These are phyloP conservation scores for Agrotis exclamationis DNA, from an alignment of 2,888 invertebrate genomes.

Conservation along the genomic window DNA sequence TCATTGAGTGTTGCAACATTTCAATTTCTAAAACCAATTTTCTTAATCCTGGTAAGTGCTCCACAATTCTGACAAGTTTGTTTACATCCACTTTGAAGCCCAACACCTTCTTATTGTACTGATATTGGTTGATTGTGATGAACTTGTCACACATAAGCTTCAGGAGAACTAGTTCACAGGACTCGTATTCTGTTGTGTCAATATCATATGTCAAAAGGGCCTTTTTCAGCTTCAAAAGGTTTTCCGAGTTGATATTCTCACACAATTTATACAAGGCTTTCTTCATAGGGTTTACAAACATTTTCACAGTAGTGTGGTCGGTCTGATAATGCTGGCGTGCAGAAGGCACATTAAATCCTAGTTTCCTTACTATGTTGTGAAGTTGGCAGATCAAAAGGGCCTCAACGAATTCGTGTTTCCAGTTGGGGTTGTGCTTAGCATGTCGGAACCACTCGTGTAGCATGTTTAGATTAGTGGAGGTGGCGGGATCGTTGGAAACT, in stretches of 20 bases:
- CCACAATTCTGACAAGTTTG: slow-evolving; percentile 78
- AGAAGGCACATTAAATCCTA: slow-evolving; percentile 78
- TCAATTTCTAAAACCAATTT: slow-evolving; percentile 73
- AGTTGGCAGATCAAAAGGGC: slow-evolving; percentile 83
- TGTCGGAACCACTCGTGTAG: slow-evolving; percentile 83
- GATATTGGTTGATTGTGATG: slow-evolving; percentile 71
- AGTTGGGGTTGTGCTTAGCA: slow-evolving; percentile 76
- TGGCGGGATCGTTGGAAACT: slow-evolving; percentile 75
- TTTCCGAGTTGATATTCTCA: slow-evolving; percentile 79
- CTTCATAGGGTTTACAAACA: slow-evolving; percentile 81
- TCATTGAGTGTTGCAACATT: slow-evolving; percentile 72
- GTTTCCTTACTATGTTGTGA: slow-evolving; percentile 79
- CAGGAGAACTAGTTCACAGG: slow-evolving; percentile 82
- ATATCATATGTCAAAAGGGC: slow-evolving; percentile 77
- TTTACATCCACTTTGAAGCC: slow-evolving; percentile 70
- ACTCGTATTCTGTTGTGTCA: slow-evolving; percentile 78
- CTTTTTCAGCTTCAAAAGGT: slow-evolving; percentile 78
- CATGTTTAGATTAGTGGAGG: slow-evolving; percentile 75
- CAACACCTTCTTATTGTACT: slow-evolving; percentile 63
- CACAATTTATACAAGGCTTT: slow-evolving; percentile 83
- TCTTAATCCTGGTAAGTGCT: slow-evolving; percentile 75
- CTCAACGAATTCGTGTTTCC: slow-evolving; percentile 86
- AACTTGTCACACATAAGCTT: slow-evolving; percentile 83
- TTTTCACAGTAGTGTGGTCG: slow-evolving; percentile 70
- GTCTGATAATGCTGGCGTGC: slow-evolving; percentile 78